phyloP scores from a whole-genome alignment of 2,113 vertebrate species.

The Petromus typicus region DNA sequence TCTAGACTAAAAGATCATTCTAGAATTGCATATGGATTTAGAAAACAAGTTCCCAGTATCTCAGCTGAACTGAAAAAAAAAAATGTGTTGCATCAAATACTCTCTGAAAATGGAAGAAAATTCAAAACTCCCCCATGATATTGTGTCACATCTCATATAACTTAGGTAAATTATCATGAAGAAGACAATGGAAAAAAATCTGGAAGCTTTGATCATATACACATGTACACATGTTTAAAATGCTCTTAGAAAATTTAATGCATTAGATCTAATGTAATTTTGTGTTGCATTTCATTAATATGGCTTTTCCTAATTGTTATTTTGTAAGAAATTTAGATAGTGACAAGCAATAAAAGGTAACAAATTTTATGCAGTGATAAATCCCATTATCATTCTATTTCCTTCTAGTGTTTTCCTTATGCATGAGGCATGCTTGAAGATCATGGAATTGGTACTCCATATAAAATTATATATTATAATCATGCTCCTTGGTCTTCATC shows the following conservation, averaged over 20 bases:
- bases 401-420: slow-evolving; percentile 11
- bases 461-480: not conserved
- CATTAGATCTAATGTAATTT: not conserved
- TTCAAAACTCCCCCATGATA: slow-evolving; percentile 41
- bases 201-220: not conserved
- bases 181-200: not conserved
- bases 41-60: slow-evolving; percentile 43
- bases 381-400: not conserved
- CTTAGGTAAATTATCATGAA: slow-evolving; percentile 5
- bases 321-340: slow-evolving; percentile 46
- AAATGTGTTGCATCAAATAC: not conserved
- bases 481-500: not conserved
- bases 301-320: not conserved
- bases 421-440: not conserved
- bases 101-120: slow-evolving; percentile 57
- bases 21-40: slow-evolving; percentile 28
- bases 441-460: not conserved
- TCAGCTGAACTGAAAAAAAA: slow-evolving; percentile 5
- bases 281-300: not conserved
- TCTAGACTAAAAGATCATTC: slow-evolving; percentile 37
- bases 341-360: not conserved
- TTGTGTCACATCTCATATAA: slow-evolving; percentile 21
- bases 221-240: not conserved
- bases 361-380: not conserved
- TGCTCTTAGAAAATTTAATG: slow-evolving; percentile 2